Evolutionary conservation across 2,113 vertebrate species (phyloP).

Genomic region (Myotis brandtii): DNA sequence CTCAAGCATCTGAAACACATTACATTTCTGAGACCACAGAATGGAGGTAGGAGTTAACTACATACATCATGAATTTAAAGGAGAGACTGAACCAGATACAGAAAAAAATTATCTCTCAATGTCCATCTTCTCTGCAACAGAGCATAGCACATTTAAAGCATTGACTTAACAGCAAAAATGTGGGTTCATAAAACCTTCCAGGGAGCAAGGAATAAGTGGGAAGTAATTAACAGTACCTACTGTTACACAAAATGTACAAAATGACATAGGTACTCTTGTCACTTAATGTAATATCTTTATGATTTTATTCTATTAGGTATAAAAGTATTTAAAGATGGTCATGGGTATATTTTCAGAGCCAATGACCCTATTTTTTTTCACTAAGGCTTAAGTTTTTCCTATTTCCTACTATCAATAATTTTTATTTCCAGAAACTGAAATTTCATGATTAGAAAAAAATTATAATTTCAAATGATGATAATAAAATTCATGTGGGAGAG

Average conservation of each 20-base stretch:
- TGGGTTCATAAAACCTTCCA: background rate
- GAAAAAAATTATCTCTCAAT: background rate
- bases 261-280: background rate
- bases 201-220: background rate
- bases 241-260: background rate
- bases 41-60: background rate
- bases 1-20: background rate
- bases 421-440: constrained; percentile 16
- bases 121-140: background rate
- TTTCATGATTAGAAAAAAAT: background rate
- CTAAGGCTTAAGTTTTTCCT: background rate
- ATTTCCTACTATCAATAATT: background rate
- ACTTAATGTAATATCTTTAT: background rate
- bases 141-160: background rate
- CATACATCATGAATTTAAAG: background rate
- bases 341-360: background rate
- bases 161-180: background rate
- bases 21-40: background rate
- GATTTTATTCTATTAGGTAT: background rate
- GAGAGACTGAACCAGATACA: background rate
- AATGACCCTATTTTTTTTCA: background rate
- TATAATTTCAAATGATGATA: background rate
- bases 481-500: background rate
- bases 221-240: background rate
- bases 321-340: background rate